Base-by-base conservation (phyloP, 2,888 invertebrate genomes). In the Phalangium opilio region DNA sequence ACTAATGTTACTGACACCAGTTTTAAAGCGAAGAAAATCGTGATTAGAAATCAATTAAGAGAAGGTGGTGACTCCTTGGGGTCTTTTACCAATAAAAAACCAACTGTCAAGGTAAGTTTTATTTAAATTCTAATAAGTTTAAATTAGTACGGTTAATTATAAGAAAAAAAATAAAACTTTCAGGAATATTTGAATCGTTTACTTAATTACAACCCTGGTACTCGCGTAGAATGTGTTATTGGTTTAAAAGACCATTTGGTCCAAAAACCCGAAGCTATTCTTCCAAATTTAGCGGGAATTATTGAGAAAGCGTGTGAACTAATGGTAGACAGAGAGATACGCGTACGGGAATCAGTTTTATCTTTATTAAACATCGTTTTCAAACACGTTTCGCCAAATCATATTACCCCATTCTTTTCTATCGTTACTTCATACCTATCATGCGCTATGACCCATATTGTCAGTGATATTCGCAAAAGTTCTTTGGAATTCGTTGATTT, bases 361-460 rank as follows among this genome's bases (percentile, higher is more conserved):
- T 18, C 32, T 12, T 40, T 46, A n/a, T 40, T 18, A 18, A 12
- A 10, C 38, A n/a, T 38, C 8, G 2, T 14, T 44, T 34, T 45
- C 36, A 59, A 58, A 12, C 55, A 70, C 69, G 63, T 71, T 43
- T 62, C 69, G 5, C 62, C 61, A 8, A 64, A 72, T 10, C 75
- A 76, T 57, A 64, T 81, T 12, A 64, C 71, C 36, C 84, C 87
- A 10, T 85, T 84, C 63, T 82, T 81, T 61, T 76, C 79, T 51
- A 71, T 82, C 5, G 67, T 90, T 50, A 76, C 80, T 17, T 81
- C 83, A 1, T 83, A 85, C 64, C 65, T 90, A 41, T 75, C 80
- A 45, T 89, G 89, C 69, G 82, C 85, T 1, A 85, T 91, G 84
- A 89, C 87, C 0, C 84, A 90, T 60, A 82, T 91, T 50, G 76